Conservation (phyloP, 2,888 invertebrate genomes). For the Dorcus parallelipipedus region DNA sequence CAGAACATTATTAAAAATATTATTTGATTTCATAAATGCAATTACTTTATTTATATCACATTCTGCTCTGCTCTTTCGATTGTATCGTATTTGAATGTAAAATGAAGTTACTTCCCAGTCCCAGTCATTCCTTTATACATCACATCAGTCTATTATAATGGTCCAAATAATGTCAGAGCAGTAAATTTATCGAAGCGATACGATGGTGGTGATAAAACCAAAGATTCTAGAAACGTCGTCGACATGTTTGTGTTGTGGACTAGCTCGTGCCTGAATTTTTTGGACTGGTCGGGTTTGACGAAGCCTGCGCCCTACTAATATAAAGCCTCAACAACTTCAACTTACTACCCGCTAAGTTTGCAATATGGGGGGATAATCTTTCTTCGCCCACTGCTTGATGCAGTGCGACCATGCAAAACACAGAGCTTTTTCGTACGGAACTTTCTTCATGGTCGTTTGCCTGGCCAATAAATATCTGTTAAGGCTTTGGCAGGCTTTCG, state of each 20-base stretch:
- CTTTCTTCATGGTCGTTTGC: constrained; percentile 90
- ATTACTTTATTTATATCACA: too few species aligned
- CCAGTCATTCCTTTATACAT: too few species aligned
- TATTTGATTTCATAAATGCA: too few species aligned
- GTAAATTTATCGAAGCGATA: neutral
- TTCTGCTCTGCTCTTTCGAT: too few species aligned
- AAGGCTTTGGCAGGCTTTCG: neutral
- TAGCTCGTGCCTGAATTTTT: constrained; percentile 25
- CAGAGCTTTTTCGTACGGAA: constrained; percentile 91
- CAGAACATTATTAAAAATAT: too few species aligned
- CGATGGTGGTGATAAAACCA: neutral
- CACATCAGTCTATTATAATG: too few species aligned
- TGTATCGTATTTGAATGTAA: too few species aligned
- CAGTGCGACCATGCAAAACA: constrained; percentile 95
- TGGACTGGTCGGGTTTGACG: constrained; percentile 47
- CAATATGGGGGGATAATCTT: constrained; percentile 75
- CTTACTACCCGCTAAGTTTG: constrained; percentile 84
- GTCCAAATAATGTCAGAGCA: neutral
- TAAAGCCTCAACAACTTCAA: constrained; percentile 79
- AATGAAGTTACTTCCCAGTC: too few species aligned
- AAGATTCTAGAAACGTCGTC: neutral
- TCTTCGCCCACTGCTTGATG: constrained; percentile 88
- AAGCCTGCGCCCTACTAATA: constrained; percentile 62
- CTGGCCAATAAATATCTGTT: constrained; percentile 49
- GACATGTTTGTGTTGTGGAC: constrained; percentile 7